Evolutionary conservation across 2,888 invertebrate genomes (phyloP), one percentile per base, ranked within the genome.

Genomic region (Apocheima hispidaria): DNA sequence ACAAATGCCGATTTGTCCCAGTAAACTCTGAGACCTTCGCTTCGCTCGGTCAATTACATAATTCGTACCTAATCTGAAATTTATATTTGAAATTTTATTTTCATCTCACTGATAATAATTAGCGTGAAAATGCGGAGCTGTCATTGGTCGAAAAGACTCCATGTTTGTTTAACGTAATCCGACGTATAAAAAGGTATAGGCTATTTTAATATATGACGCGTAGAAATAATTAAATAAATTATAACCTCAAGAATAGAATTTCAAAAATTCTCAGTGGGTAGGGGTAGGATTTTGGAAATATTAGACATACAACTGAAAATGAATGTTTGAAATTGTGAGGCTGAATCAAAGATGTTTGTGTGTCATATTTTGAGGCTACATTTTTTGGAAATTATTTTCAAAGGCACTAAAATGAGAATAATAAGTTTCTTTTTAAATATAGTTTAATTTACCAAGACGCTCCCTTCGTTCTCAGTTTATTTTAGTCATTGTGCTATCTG

Each of bases 211-310:
- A 10, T 52, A 33, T 33, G 26, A 9, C 16, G 48, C 48, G 10
- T 36, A 50, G 50, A 16, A 6, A 35, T 16, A 16, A 51, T 18
- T 40, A 28, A 52, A 38, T 3, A 33, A 21, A 49, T 21, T 18
- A 35, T 36, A 56, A 56, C 46, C 46, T 52, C 56, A 62, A 44
- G 52, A 56, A 74, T 77, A 77, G 76, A 76, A 75, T 76, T 79
- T 75, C 63, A 68, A 75, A 77, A 83, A 81, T 78, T 86, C 85
- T 86, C 84, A 68, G 69, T 81, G 81, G 80, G 62, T 83, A 84
- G 83, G 79, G 74, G 81, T 82, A 82, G 82, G 59, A 66, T 71
- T 78, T 82, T 54, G 72, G 71, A 75, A 74, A 75, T 77, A 71
- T 68, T 78, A 74, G 71, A 63, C 71, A 66, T 68, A 16, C 23